Conservation (phyloP, 2,113 vertebrate genomes). For the Cathartes aura region DNA sequence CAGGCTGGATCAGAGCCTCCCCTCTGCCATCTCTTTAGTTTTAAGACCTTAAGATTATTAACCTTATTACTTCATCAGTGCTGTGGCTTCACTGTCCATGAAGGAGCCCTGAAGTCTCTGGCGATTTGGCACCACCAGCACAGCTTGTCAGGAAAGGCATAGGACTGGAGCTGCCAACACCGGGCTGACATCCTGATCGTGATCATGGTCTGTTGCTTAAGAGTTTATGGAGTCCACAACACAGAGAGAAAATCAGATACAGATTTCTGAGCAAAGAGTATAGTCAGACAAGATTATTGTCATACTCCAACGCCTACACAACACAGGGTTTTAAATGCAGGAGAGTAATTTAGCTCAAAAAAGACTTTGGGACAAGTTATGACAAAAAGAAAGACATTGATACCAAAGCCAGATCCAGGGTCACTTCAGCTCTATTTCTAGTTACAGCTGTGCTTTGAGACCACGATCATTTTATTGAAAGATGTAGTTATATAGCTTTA, state of each 20-base stretch:
- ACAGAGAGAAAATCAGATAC: background rate
- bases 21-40: background rate
- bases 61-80: background rate
- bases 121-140: background rate
- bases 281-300: background rate
- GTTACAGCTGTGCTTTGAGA: background rate
- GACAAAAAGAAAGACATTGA: background rate
- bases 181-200: background rate
- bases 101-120: background rate
- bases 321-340: background rate
- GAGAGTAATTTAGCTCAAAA: background rate
- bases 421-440: background rate
- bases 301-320: background rate
- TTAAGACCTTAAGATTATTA: background rate
- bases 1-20: background rate
- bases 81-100: background rate
- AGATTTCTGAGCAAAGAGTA: background rate
- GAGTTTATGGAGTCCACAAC: background rate
- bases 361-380: background rate
- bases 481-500: background rate
- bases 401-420: background rate
- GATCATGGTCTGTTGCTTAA: background rate
- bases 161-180: background rate
- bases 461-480: background rate
- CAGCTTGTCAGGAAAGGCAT: fast-evolving